Evolutionary conservation across 1,140 invertebrate species (phyloP).

Genomic region (Macrobrachium rosenbergii): DNA sequence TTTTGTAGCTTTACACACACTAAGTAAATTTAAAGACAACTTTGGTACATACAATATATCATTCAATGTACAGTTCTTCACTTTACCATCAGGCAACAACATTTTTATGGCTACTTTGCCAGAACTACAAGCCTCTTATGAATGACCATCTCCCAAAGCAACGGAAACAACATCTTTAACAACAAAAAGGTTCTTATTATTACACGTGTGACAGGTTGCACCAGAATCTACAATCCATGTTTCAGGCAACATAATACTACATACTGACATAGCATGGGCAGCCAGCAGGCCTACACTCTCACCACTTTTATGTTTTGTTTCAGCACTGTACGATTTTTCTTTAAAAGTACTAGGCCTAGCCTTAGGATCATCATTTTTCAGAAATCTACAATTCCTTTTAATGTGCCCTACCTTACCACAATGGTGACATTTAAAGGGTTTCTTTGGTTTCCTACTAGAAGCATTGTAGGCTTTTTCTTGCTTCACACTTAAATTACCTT

Average conservation of each 20-base stretch:
- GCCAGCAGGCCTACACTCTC: constrained; percentile 26
- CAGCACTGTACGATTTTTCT: constrained; percentile 23
- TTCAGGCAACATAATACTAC: constrained; percentile 1
- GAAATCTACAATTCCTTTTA: constrained; percentile 22
- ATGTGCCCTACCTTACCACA: constrained; percentile 27
- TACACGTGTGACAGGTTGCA: constrained; percentile 32
- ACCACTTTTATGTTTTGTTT: constrained; percentile 6
- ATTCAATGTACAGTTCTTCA: constrained; percentile 16
- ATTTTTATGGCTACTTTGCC: constrained; percentile 20
- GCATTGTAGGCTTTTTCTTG: constrained; percentile 26
- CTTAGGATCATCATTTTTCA: constrained; percentile 1
- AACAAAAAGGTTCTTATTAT: not conserved
- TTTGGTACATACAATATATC: constrained; percentile 19
- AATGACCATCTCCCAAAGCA: constrained; percentile 19
- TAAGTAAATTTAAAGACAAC: constrained; percentile 28
- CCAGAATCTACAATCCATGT: constrained; percentile 35
- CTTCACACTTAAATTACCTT: constrained; percentile 21
- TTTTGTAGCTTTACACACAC: constrained; percentile 18
- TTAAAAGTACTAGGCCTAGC: constrained; percentile 5
- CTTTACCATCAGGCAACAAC: constrained; percentile 28
- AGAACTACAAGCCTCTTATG: constrained; percentile 19
- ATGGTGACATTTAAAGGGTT: not conserved
- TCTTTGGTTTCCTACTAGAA: not conserved
- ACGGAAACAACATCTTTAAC: not conserved
- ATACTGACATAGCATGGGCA: constrained; percentile 26